Evolutionary conservation across 2,113 vertebrate species (phyloP).

Genomic region (Amphiprion percula): DNA sequence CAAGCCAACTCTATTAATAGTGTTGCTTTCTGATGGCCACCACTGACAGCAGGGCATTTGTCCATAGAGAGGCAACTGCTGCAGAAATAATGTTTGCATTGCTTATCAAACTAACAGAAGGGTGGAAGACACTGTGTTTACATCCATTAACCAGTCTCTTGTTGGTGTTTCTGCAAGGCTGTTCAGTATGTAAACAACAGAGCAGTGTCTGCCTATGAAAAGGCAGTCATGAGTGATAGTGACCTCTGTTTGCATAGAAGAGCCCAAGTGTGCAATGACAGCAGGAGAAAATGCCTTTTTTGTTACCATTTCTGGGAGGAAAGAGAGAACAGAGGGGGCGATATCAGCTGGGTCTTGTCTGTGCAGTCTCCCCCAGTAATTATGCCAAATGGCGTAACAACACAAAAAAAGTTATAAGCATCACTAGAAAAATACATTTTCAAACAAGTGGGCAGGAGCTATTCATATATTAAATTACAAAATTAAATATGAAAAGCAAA

Average conservation of each 20-base stretch:
- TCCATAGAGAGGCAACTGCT: neutral
- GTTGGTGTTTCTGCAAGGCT: conserved; percentile 16
- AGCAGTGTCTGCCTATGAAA: conserved; percentile 29
- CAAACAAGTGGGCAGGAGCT: too few species aligned
- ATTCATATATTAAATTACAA: too few species aligned
- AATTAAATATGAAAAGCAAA: too few species aligned
- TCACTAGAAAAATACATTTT: too few species aligned
- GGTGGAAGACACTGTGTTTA: conserved; percentile 15
- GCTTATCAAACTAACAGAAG: conserved; percentile 11
- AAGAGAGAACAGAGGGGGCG: neutral
- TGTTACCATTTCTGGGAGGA: conserved; percentile 30
- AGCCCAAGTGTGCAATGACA: conserved; percentile 33
- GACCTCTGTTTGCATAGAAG: conserved; percentile 41
- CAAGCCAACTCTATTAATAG: neutral
- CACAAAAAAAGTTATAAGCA: neutral
- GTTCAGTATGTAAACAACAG: conserved; percentile 50
- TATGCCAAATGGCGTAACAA: neutral
- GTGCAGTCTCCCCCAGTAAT: neutral
- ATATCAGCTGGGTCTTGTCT: neutral
- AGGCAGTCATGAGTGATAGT: conserved; percentile 39
- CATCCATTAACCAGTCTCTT: conserved; percentile 17
- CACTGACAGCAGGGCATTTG: neutral
- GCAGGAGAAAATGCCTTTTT: conserved; percentile 39
- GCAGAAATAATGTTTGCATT: conserved; percentile 10
- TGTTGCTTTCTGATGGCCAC: neutral